Percentiles rank a stretch among this genome's conserved stretches.
phyloP scores from a whole-genome alignment of 2,113 vertebrate species.

The Ornithorhynchus anatinus region DNA sequence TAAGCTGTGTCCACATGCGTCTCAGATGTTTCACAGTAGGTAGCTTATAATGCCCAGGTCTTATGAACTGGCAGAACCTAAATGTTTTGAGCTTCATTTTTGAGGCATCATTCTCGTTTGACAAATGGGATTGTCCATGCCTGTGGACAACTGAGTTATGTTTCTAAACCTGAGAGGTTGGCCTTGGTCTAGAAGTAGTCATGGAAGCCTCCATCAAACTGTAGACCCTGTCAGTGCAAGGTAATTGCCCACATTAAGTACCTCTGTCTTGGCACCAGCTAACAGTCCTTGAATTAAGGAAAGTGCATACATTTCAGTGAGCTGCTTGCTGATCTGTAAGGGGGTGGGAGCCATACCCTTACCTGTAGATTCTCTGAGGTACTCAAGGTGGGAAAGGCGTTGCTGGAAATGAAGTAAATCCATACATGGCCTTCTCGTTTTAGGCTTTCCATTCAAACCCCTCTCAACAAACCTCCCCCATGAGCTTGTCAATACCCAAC shows the following conservation, averaged over 20 bases:
- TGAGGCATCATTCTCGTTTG: not conserved
- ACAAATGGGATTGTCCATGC: not conserved
- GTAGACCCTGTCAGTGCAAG: constrained; percentile 14
- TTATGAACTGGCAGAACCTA: not conserved
- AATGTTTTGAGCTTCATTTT: not conserved
- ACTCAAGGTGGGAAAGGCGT: not conserved
- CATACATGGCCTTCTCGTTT: too few relatives aligned
- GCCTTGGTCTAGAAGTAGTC: constrained; percentile 3
- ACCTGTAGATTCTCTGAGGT: not conserved
- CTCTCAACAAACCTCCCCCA: too few relatives aligned
- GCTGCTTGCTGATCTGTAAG: too few relatives aligned
- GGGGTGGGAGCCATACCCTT: not conserved
- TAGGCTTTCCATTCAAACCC: too few relatives aligned
- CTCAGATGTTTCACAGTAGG: not conserved
- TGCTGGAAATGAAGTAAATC: too few relatives aligned
- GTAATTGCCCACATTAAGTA: constrained; percentile 13
- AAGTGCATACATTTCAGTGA: constrained; percentile 26
- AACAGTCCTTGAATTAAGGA: constrained; percentile 28
- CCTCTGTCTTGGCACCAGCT: not conserved
- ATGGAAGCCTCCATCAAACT: constrained; percentile 7
- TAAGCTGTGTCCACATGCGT: not conserved
- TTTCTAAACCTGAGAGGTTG: constrained; percentile 19
- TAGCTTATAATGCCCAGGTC: not conserved
- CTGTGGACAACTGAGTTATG: constrained; percentile 13
- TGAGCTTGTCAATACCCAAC: too few relatives aligned